Evolutionary conservation across 1,140 invertebrate species (phyloP).

Genomic region (Platyscapa corneri): DNA sequence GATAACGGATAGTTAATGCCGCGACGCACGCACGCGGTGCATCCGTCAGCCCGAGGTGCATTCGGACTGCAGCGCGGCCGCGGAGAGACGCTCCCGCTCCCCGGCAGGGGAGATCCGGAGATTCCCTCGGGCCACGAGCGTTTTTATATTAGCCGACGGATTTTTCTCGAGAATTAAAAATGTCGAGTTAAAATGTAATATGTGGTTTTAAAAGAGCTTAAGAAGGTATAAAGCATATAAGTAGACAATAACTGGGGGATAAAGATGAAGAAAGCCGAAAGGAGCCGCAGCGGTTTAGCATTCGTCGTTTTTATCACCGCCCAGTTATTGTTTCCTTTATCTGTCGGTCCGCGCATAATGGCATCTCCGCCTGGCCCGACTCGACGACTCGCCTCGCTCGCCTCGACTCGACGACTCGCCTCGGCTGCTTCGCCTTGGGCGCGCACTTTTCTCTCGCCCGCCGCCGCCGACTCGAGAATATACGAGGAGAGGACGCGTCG

Average conservation of each 20-base stretch:
- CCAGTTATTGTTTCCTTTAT: slow-evolving; percentile 36
- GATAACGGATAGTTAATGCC: neutral
- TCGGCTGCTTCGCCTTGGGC: neutral
- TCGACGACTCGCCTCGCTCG: too few species aligned
- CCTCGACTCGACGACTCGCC: too few species aligned
- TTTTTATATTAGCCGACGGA: neutral
- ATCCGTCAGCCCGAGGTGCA: too few species aligned
- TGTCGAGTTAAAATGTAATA: slow-evolving; percentile 18
- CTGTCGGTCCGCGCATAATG: slow-evolving; percentile 11
- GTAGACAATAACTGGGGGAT: slow-evolving; percentile 16
- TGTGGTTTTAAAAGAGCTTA: slow-evolving; percentile 15
- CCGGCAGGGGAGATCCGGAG: too few species aligned
- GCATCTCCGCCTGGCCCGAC: slow-evolving; percentile 5
- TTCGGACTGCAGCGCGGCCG: too few species aligned
- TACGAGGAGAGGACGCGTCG: neutral
- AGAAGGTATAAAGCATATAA: slow-evolving; percentile 7
- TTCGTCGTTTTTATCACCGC: slow-evolving; percentile 26
- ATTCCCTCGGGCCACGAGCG: too few species aligned
- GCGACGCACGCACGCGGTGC: neutral
- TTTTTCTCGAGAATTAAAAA: slow-evolving; percentile 11
- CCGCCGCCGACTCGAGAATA: neutral
- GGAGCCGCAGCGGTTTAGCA: neutral
- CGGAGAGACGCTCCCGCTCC: too few species aligned
- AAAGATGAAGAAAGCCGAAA: slow-evolving; percentile 20
- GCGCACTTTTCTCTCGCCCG: neutral